Evolutionary conservation across 2,888 invertebrate genomes (phyloP).

Genomic region (Plutella xylostella): DNA sequence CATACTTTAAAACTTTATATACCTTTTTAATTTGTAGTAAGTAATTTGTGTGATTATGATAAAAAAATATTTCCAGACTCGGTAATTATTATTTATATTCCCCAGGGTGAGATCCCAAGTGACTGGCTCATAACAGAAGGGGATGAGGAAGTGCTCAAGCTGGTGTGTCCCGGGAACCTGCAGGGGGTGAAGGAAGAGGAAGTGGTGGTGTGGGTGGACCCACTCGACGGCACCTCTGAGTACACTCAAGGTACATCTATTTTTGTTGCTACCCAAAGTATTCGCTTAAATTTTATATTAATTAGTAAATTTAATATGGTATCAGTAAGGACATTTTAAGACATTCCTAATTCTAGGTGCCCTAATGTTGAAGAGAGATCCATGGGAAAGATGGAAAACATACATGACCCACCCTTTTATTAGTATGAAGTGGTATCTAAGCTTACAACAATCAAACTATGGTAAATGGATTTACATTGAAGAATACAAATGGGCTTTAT

Average conservation of each 20-base stretch:
- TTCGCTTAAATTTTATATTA: not conserved
- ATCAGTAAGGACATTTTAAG: not conserved
- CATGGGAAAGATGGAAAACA: conserved; percentile 69
- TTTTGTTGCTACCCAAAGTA: not conserved
- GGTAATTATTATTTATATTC: conserved; percentile 3
- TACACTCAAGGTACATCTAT: conserved; percentile 84
- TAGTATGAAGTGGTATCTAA: conserved; percentile 68
- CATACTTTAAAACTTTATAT: not conserved
- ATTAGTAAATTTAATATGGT: not conserved
- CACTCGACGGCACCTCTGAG: conserved; percentile 97
- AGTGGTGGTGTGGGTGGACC: conserved; percentile 97
- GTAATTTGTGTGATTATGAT: not conserved
- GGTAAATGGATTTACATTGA: conserved; percentile 41
- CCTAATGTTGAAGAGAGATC: conserved; percentile 67
- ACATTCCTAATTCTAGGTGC: conserved; percentile 55
- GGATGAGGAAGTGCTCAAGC: conserved; percentile 73
- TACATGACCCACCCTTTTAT: conserved; percentile 64
- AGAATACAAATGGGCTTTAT: conserved; percentile 7
- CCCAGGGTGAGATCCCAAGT: conserved; percentile 63
- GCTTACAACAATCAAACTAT: conserved; percentile 65
- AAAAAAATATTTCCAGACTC: not conserved
- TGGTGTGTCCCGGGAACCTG: conserved; percentile 77
- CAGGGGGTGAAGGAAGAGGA: conserved; percentile 79
- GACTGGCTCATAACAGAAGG: conserved; percentile 83
- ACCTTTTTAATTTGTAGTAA: not conserved